Base-by-base conservation (phyloP, 1,140 invertebrate species). In the Listronotus bonariensis region DNA sequence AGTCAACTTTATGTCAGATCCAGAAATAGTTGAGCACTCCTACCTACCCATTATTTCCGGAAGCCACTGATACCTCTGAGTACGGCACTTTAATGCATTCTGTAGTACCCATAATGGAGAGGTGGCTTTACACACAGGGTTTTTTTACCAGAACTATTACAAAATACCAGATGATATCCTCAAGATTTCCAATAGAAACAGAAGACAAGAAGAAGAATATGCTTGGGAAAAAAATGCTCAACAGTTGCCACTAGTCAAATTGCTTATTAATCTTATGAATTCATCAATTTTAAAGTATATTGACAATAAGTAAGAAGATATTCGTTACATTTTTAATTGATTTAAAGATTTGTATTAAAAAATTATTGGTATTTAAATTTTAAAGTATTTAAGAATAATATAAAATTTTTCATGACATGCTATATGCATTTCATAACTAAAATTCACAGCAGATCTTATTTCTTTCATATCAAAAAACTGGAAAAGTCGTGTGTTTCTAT, bases 51-150 rank as follows among this genome's bases (percentile, higher is more conserved):
- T 45, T 41, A 15, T 58, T 56, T 42, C 61, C 61, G 0, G n/a
- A 15, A 2, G 20, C 48, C 0, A 32, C 11, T 15, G 64, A 66
- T 31, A 10, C 40, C 5, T 62, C 67, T 15, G 14, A 43, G 31
- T 74, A 74, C 38, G 58, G 46, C 14, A 48, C 55, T 20, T 48
- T 40, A 40, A 56, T 69, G 58, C 12, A 17, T 26, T 26, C 14
- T 10, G 36, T 36, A 11, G 31, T 32, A 5, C 17, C 26, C 0
- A 38, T 41, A 10, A 17, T 63, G 11, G 66, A 74, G 54, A 43
- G 48, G 41, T 72, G 58, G 57, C 20, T 72, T 7, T 71, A 42
- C 41, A 45, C 31, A 0, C 68, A 69, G 40, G 64, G 63, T n/a
- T 72, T 65, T 40, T 57, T 38, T 60, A 49, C 18, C 65, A 15